Evolutionary conservation across 1,140 invertebrate species (phyloP).

Genomic region (Elymnias hypermnestra): DNA sequence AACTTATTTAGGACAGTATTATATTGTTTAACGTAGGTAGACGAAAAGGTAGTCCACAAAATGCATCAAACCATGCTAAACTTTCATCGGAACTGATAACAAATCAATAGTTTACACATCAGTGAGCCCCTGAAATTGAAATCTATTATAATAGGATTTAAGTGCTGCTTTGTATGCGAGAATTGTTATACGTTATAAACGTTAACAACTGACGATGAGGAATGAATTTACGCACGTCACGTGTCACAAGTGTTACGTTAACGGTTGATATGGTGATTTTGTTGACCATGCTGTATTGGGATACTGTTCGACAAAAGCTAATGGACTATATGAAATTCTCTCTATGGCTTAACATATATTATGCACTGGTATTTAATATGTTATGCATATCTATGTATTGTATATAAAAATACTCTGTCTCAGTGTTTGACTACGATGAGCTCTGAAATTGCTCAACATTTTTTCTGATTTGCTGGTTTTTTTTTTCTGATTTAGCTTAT

Average conservation of each 20-base stretch:
- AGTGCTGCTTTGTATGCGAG: constrained; percentile 5
- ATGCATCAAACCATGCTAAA: background rate
- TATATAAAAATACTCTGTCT: too few species aligned
- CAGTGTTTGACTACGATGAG: too few species aligned
- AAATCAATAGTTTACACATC: constrained; percentile 6
- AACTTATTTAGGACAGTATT: too few species aligned
- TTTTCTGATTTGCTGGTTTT: too few species aligned
- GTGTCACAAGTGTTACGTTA: constrained; percentile 1
- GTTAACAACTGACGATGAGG: constrained; percentile 1
- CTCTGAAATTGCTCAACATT: too few species aligned
- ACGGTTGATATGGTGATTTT: background rate
- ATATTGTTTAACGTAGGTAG: too few species aligned
- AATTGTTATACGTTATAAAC: background rate
- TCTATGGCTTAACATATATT: constrained; percentile 34
- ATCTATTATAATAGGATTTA: background rate
- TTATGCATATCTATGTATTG: too few species aligned
- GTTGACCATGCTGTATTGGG: background rate
- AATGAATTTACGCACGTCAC: constrained; percentile 5
- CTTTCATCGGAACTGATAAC: background rate
- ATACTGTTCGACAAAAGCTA: background rate
- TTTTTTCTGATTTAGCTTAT: too few species aligned
- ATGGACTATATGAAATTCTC: background rate
- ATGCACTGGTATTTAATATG: too few species aligned
- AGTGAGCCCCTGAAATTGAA: constrained; percentile 1
- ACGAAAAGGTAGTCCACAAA: too few species aligned